Evolutionary conservation across 2,113 vertebrate species (phyloP).

Genomic region (Probosciger aterrimus): DNA sequence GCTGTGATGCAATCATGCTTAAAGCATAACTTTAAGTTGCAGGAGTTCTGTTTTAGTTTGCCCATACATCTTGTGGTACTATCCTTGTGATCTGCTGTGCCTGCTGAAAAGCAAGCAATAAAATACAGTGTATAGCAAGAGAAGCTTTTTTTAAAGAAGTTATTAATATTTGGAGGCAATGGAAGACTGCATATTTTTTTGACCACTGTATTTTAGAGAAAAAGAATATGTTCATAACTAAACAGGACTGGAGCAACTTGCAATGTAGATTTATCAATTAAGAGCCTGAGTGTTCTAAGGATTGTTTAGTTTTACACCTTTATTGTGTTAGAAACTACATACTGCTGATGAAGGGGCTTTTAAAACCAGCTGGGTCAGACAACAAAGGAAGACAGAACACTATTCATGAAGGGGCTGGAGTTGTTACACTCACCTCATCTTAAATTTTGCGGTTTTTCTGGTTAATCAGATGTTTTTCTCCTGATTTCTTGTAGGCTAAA

Average conservation of each 20-base stretch:
- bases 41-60: neutral
- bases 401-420: neutral
- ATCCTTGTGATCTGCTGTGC: neutral
- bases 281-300: neutral
- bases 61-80: neutral
- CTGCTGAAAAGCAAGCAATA: neutral
- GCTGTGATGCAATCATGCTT: neutral
- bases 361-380: neutral
- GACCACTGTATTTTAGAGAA: neutral
- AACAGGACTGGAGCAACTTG: neutral
- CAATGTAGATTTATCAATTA: neutral
- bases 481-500: neutral
- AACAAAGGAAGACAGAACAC: neutral
- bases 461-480: neutral
- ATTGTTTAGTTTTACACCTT: neutral
- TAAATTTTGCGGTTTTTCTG: neutral
- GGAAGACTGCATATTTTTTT: neutral
- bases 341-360: neutral
- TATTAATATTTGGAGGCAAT: neutral
- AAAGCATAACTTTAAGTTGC: neutral
- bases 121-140: neutral
- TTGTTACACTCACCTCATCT: neutral
- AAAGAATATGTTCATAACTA: neutral
- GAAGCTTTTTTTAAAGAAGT: neutral
- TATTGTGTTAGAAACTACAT: neutral